Evolutionary conservation across 2,797 vertebrate genomes (phyloP), one percentile per base, ranked within the genome.

Genomic region (Vireo griseus): DNA sequence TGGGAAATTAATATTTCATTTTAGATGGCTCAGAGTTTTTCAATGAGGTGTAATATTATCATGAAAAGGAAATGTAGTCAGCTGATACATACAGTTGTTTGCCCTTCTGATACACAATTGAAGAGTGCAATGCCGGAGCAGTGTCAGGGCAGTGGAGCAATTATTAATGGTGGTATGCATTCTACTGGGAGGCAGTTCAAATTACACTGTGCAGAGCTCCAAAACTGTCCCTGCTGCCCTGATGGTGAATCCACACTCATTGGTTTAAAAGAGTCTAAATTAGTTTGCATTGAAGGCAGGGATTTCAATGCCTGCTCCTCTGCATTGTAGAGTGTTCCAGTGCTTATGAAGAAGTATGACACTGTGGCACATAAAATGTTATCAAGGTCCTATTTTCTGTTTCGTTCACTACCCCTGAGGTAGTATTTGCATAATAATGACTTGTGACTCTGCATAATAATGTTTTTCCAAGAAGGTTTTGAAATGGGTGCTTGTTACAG

Each of bases 1-100:
- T 57, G 33, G 51, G 47, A 87, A 89, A 92, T 82, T 80, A 94
- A 92, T 92, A 69, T 61, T 88, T 84, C 20, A 63, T 90, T 76
- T 86, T 90, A 52, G 37, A 52, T 50, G 50, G 20, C 50, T 77
- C 26, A 68, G 69, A 71, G 47, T 87, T 93, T 91, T 91, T 83
- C 83, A 77, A 8, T 87, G 65, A 73, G n/a, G 5, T 54, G 6
- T 61, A 78, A 58, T 62, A 47, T 15, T 78, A 65, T 48, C 82
- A 84, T 35, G 28, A 48, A 92, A 90, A 89, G 13, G 37, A 82
- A 92, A 90, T 39, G 11, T 72, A 44, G 26, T 52, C 0, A 1
- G 54, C 44, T 76, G 29, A 55, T 57, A 14, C 13, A 55, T 72
- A 68, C 22, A 54, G 20, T 20, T 71, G n/a, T 86, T 88, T 91